Conservation (phyloP, 2,797 vertebrate species). For the Hipposideros larvatus region DNA sequence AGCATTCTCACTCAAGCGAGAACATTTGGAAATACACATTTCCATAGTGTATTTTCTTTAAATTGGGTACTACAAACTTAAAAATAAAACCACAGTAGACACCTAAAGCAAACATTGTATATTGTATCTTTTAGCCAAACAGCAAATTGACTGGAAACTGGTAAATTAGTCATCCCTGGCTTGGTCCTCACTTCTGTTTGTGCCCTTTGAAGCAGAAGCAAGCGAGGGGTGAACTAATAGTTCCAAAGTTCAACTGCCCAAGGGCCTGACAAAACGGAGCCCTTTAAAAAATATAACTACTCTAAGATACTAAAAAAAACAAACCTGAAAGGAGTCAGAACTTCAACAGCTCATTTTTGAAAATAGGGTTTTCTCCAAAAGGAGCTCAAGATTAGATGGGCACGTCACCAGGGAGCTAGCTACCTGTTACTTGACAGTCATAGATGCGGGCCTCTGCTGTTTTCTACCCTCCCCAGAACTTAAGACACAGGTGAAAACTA, state of each 20-base stretch:
- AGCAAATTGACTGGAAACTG: not conserved
- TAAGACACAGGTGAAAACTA: not conserved
- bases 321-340: not conserved
- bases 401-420: not conserved
- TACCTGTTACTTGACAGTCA: not conserved
- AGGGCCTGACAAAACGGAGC: not conserved
- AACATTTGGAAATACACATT: not conserved
- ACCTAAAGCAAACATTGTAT: not conserved
- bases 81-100: not conserved
- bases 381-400: not conserved
- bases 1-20: not conserved
- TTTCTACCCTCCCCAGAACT: not conserved
- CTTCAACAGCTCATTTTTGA: not conserved
- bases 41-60: not conserved
- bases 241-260: not conserved
- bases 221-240: not conserved
- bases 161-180: not conserved
- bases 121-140: not conserved
- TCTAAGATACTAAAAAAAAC: constrained; percentile 10
- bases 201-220: not conserved
- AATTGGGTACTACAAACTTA: not conserved
- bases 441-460: not conserved
- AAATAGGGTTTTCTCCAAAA: not conserved
- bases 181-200: not conserved
- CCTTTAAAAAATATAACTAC: not conserved